Evolutionary conservation across 2,113 vertebrate species (phyloP), one percentile per base, ranked within the genome.

Genomic region (Pomatorhinus ruficollis): DNA sequence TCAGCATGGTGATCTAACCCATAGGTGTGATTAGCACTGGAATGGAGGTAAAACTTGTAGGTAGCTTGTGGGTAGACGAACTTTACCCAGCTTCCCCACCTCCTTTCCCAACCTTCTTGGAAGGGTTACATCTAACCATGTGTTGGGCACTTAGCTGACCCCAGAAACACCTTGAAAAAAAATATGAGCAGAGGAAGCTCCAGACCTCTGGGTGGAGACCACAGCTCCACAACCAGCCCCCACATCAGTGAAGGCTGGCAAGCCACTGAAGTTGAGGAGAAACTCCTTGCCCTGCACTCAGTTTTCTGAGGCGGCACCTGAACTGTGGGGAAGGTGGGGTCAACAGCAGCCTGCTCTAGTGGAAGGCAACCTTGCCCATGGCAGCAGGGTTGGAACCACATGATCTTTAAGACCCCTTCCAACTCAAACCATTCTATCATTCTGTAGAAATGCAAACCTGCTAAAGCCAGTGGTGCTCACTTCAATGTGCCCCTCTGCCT

Each of bases 191-290:
- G n/a, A 75, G 22, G 42, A 70, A 87, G 56, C 17, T 70, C 15
- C 45, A 45, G 4, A 59, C 11, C 33, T 85, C 17, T 27, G 35
- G 23, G 24, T 3, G 3, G 30, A 91, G 20, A 65, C 12, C 21
- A 44, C 22, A 15, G 39, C 56, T 72, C 31, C 33, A 56, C 64
- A 54, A 44, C 5, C 42, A 72, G 15, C 4, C 12, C 6, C 11
- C 1, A 1, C 6, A 57, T 5, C 45, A 44, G 35, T 2, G 1
- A 45, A 56, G 11, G 37, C 0, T 57, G 61, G 49, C 1, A 0
- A 70, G 28, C 35, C 39, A 18, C 11, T 1, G 0, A 54, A 59
- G 54, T 1, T 30, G 33, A 91, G 24, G 27, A 87, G n/a, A 81
- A 56, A 39, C 27, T 54, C 52, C 28, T 6, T 50, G 16, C 24